Conservation (phyloP, 1,140 invertebrate genomes). For the Heliconius hewitsoni region DNA sequence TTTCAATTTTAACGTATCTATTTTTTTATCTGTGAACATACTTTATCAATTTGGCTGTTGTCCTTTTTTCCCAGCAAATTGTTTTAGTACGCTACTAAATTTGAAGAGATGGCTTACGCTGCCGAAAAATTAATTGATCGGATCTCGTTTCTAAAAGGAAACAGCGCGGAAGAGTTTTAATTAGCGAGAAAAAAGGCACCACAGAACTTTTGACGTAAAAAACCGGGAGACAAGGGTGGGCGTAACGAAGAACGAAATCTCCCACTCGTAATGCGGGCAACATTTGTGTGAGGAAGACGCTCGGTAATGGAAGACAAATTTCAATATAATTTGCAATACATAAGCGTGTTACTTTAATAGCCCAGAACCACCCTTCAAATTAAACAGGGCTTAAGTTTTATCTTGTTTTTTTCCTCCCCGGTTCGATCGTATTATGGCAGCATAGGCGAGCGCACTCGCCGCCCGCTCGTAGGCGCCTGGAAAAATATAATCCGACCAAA, state of each 20-base stretch:
- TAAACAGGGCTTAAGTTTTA: conserved; percentile 82
- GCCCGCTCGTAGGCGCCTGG: conserved; percentile 58
- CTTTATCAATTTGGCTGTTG: conserved; percentile 39
- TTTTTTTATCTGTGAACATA: conserved; percentile 9
- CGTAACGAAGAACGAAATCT: conserved; percentile 77
- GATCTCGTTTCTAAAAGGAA: conserved; percentile 78
- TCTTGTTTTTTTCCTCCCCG: conserved; percentile 78
- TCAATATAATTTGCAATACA: conserved; percentile 83
- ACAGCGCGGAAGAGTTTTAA: conserved; percentile 81
- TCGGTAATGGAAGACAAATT: conserved; percentile 82
- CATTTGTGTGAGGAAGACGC: conserved; percentile 80
- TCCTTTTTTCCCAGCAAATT: conserved; percentile 58
- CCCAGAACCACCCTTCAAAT: conserved; percentile 82
- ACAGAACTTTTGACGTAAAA: conserved; percentile 79
- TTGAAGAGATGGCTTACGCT: conserved; percentile 75
- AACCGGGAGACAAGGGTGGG: conserved; percentile 78
- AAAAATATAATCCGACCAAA: conserved; percentile 82
- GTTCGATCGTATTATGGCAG: conserved; percentile 49
- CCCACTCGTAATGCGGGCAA: conserved; percentile 78
- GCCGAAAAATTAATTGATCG: conserved; percentile 80
- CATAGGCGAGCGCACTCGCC: conserved; percentile 45
- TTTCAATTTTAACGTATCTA: neutral
- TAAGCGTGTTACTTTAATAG: conserved; percentile 83
- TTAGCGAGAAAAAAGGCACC: conserved; percentile 80
- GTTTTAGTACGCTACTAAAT: conserved; percentile 70